Percentiles rank a stretch among this genome's conserved stretches.
These are phyloP conservation scores for Nibea albiflora DNA, from an alignment of 2,113 vertebrate genomes.

Conservation along the genomic window DNA sequence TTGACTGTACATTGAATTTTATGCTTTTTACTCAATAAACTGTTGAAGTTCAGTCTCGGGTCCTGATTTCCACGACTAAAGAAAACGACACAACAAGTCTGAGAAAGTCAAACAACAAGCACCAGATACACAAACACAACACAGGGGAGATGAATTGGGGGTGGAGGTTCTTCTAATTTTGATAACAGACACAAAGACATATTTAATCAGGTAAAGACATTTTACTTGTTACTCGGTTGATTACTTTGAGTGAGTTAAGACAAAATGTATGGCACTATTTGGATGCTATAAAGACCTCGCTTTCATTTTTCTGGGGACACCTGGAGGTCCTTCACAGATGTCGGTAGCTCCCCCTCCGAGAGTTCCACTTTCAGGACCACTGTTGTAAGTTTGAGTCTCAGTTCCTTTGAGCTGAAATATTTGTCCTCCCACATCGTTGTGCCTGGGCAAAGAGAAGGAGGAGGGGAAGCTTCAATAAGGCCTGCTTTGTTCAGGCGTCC, in stretches of 20 bases:
- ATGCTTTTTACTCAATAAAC: conserved; percentile 6
- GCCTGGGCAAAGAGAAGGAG: conserved; percentile 64
- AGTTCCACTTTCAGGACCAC: conserved; percentile 38
- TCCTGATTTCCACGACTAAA: background rate
- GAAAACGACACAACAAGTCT: background rate
- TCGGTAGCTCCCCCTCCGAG: background rate
- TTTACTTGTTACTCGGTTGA: background rate
- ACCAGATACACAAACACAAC: background rate
- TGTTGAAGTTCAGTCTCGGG: background rate
- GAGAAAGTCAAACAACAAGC: background rate
- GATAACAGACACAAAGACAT: background rate
- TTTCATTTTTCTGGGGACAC: conserved; percentile 30
- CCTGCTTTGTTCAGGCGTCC: conserved; percentile 76
- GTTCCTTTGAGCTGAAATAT: conserved; percentile 68
- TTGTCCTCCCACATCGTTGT: conserved; percentile 78
- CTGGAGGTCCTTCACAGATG: conserved; percentile 18
- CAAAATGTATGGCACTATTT: background rate
- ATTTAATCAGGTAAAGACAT: background rate
- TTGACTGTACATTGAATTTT: background rate
- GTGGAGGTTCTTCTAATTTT: background rate
- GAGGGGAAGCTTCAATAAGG: conserved; percentile 76
- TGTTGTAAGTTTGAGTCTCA: conserved; percentile 27
- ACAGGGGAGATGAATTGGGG: too few species aligned
- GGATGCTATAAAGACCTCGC: background rate
- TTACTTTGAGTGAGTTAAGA: background rate